Base-by-base conservation (phyloP, 2,888 invertebrate species). In the Microdon myrmicae region DNA sequence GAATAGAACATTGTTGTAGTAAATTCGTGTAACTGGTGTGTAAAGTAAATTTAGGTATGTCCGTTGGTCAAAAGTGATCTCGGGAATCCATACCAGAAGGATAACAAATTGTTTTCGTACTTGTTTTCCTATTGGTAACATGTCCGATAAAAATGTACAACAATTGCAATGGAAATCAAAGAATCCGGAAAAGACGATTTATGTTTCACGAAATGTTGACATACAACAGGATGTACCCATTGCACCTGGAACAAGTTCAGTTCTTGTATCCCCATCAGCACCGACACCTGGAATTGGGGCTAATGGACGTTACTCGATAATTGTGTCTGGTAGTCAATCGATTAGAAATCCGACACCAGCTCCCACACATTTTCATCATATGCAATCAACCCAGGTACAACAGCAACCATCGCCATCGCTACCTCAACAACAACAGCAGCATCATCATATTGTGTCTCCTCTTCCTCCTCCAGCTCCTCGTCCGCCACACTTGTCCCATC, bases 71-170 rank as follows among this genome's bases (percentile, higher is more conserved):
- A 64, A 51, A 58, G 58, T 58, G 58, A 64, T 53, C 28, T 32
- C 23, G 29, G 56, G 45, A 37, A 41, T 37, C 29, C 39, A 34
- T 22, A 19, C 9, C 37, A 22, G 19, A 14, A 23, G 49, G 44
- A 64, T 29, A 58, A 64, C 58, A 64, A 56, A 51, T 47, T 53
- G 58, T 58, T 58, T 64, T 64, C 58, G 58, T 58, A 58, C 25
- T 43, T 67, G 60, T 61, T 61, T 67, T 56, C 45, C 35, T 37
- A 43, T 44, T 53, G 51, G 51, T 73, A 74, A 73, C 71, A 77
- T 77, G 77, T 77, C 77, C 72, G 78, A 77, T 28, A 78, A 77
- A 75, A 77, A 78, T 74, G 76, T 71, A 69, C 75, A 73, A 68
- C 70, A 73, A 71, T 72, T 71, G 69, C 77, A 77, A 70, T 78